Conservation (phyloP, 2,797 vertebrate genomes). For the Myioborus melanocephalus region DNA sequence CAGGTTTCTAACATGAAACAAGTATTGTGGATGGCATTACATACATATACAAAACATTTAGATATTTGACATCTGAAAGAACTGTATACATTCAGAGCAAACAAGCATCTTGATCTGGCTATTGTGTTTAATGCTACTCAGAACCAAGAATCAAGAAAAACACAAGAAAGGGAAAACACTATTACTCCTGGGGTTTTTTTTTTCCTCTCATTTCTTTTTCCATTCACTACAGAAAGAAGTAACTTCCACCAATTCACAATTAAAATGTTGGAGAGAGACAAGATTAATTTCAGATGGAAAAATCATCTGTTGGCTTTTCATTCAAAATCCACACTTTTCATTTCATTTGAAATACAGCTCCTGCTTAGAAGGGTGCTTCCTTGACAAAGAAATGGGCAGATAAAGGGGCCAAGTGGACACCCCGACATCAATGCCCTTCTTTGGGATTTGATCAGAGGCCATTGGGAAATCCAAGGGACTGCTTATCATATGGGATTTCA, state of each 20-base stretch:
- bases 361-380: background rate
- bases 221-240: background rate
- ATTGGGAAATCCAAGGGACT: background rate
- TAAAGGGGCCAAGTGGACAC: background rate
- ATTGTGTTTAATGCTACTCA: slow-evolving; percentile 15
- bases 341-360: background rate
- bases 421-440: background rate
- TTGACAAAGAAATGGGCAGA: background rate
- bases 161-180: background rate
- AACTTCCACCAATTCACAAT: slow-evolving; percentile 4
- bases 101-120: slow-evolving; percentile 43
- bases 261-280: background rate
- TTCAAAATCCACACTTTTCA: background rate
- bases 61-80: slow-evolving; percentile 58
- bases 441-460: background rate
- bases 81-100: slow-evolving; percentile 67
- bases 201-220: fast-evolving
- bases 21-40: slow-evolving; percentile 51
- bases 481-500: background rate
- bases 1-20: slow-evolving; percentile 55
- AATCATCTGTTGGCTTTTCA: background rate
- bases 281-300: background rate
- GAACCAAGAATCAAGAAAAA: slow-evolving; percentile 4
- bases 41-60: slow-evolving; percentile 61
- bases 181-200: background rate